phyloP scores from a whole-genome alignment of 2,888 invertebrate genomes.

The Osedax frankpressi region DNA sequence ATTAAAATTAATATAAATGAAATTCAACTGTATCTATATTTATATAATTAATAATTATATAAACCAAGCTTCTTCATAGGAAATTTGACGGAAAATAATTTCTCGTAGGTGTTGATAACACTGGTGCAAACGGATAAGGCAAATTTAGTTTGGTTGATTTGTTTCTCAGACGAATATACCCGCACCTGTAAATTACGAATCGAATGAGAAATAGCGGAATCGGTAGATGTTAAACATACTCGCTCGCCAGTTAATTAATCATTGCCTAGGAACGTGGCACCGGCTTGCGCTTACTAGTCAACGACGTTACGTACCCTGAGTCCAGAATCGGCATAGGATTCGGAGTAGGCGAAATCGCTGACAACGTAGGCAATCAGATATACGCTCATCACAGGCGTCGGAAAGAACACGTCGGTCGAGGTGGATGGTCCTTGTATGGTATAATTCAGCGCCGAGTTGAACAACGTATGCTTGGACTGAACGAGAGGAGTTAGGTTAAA shows the following conservation, averaged over 20 bases:
- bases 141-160: conserved; percentile 60
- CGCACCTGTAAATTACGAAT: no score
- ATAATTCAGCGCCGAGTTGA: no score
- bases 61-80: conserved; percentile 77
- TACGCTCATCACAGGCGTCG: conserved; percentile 56
- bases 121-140: conserved; percentile 53
- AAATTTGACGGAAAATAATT: conserved; percentile 73
- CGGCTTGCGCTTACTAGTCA: no score
- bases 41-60: background rate
- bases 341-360: conserved; percentile 34
- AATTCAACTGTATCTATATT: background rate
- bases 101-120: conserved; percentile 62
- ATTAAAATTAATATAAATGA: background rate
- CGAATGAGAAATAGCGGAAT: no score
- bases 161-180: conserved; percentile 50
- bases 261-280: no score
- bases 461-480: no score
- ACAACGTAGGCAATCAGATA: conserved; percentile 45
- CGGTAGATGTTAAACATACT: no score
- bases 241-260: no score
- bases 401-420: conserved; percentile 60
- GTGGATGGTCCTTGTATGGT: no score
- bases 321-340: conserved; percentile 27
- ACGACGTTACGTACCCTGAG: no score
- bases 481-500: no score